A percentile compares a stretch with the other conserved stretches of the same genome.
Conservation (phyloP, 2,797 vertebrate genomes). For the Bradypodion pumilum region DNA sequence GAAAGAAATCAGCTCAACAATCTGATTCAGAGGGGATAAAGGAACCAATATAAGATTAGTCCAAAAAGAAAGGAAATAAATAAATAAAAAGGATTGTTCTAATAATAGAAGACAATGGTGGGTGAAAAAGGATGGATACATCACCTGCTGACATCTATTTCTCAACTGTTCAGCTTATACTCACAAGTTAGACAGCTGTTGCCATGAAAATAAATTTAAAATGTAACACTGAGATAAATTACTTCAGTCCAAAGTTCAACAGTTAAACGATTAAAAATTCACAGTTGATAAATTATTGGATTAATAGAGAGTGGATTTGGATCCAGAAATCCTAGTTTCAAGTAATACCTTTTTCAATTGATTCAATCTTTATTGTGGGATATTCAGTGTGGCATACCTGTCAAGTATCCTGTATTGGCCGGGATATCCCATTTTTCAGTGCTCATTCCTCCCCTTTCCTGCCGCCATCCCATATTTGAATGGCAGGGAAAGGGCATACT, state of each 20-base stretch:
- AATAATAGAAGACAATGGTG: not conserved
- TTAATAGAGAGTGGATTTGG: not conserved
- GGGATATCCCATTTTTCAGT: too few species aligned
- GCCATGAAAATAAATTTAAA: not conserved
- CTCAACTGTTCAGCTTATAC: not conserved
- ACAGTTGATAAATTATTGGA: not conserved
- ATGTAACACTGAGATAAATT: not conserved
- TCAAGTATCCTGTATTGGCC: too few species aligned
- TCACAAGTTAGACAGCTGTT: not conserved
- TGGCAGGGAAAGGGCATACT: too few species aligned
- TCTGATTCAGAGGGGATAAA: slow-evolving; percentile 38
- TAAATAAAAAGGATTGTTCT: not conserved
- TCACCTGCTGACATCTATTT: not conserved
- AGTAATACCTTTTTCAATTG: too few species aligned
- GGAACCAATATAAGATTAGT: not conserved
- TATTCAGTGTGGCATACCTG: too few species aligned
- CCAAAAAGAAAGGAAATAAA: not conserved
- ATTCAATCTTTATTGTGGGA: not conserved
- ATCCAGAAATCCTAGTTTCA: not conserved
- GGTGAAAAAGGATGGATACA: not conserved
- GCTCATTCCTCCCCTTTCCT: too few species aligned
- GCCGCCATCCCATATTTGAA: too few species aligned
- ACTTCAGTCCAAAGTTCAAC: not conserved
- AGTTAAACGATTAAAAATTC: not conserved
- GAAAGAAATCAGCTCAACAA: slow-evolving; percentile 28